Evolutionary conservation across 2,797 vertebrate genomes (phyloP), one percentile per base, ranked within the genome.

Genomic region (Leucoraja ocellata): DNA sequence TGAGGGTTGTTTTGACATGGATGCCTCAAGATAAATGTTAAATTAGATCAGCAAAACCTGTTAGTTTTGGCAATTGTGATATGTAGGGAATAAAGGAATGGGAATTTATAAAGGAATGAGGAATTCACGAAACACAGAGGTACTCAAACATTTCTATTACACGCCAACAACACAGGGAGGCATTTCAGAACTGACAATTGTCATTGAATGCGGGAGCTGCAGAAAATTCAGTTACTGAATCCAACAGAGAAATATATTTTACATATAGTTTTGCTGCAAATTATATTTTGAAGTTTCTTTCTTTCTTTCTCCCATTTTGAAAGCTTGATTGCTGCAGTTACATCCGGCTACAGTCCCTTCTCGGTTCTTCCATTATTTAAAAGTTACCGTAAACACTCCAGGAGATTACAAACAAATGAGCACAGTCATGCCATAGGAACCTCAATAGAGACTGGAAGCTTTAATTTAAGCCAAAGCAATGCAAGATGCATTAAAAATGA

Each of bases 291-390:
- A 86, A 28, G 25, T 58, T 23, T 86, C 58, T 65, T 86, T 32
- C n/a, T n/a, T n/a, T n/a, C 14, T 86, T 86, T 86, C 58, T 63
- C 25, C 83, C 18, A 6, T 86, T 86, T 86, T 86, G 61, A 86
- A 86, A 86, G 83, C 61, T 63, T 28, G n/a, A 63, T 13, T n/a
- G 11, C 16, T 86, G n/a, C 28, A 84, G 58, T 63, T 63, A 28
- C 1, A 28, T 63, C 83, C 28, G 32, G 61, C 83, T 32, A n/a
- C 32, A 86, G 65, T 6, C 8, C n/a, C 63, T n/a, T 18, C 14
- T 28, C 28, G 16, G 13, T 71, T 18, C 58, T n/a, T 65, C 83
- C 28, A 63, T 1, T 86, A 13, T 5, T 2, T 1, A 25, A 11
- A 32, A 63, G n/a, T 86, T 32, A 63, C 54, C 61, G 13, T 81